These are phyloP conservation scores for Morinoia aosen DNA, from an alignment of 2,888 invertebrate genomes.

Conservation along the genomic window DNA sequence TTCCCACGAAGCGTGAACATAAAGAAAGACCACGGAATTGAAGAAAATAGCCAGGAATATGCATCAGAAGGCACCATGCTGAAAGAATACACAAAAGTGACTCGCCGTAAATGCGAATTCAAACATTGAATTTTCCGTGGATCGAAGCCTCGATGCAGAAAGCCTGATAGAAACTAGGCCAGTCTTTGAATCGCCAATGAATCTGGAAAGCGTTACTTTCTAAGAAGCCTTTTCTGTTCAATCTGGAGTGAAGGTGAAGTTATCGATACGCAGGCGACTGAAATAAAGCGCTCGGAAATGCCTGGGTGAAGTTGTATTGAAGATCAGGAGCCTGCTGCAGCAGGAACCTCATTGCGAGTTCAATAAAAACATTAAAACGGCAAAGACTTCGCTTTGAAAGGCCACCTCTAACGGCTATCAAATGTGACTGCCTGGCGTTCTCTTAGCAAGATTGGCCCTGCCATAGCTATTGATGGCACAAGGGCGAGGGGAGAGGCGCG, in stretches of 20 bases:
- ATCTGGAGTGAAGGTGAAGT: constrained; percentile 3
- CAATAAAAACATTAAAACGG: constrained; percentile 33
- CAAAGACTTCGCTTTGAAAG: constrained; percentile 31
- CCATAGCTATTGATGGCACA: constrained; percentile 47
- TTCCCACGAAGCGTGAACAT: not conserved
- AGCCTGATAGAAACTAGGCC: not conserved
- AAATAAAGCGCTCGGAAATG: not conserved
- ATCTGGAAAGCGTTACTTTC: not conserved
- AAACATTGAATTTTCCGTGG: not conserved
- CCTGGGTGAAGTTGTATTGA: constrained; percentile 3
- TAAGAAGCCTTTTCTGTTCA: not conserved
- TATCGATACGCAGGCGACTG: not conserved
- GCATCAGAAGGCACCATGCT: not conserved
- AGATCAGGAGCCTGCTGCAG: not conserved
- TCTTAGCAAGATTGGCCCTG: constrained; percentile 46
- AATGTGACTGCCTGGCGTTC: not conserved
- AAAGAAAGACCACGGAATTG: not conserved
- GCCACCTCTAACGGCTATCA: constrained; percentile 1
- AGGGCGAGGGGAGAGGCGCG: not conserved
- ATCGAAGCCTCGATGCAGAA: not conserved
- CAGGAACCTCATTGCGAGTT: constrained; percentile 1
- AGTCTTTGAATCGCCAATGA: not conserved
- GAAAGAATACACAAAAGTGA: not conserved
- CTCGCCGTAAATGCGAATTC: not conserved
- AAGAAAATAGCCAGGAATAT: not conserved